A percentile compares a stretch with the other conserved stretches of the same genome.
These are phyloP conservation scores for Drosophila melanogaster DNA, from an alignment of 1,140 invertebrate species.

Conservation along the genomic window Release_6_plus_ISO1_MT NT_037436.4:12065001-12065500, in stretches of 20 bases:
- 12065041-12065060: constrained; percentile 67
- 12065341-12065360: neutral
- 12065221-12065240: too few relatives aligned
- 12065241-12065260: neutral
- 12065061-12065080: constrained; percentile 50
- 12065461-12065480: neutral
- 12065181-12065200: neutral
- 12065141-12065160: constrained; percentile 12
- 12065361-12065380: constrained; percentile 38
- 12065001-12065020: constrained; percentile 29
- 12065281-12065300: neutral
- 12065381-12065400: constrained; percentile 63
- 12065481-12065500: constrained; percentile 33
- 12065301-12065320: neutral
- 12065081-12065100: constrained; percentile 54
- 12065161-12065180: neutral
- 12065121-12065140: constrained; percentile 69
- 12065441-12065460: neutral
- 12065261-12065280: neutral
- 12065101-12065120: constrained; percentile 57
- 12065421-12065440: constrained; percentile 33
- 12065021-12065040: constrained; percentile 32
- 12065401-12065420: constrained; percentile 55
- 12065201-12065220: neutral
- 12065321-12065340: neutral